Percentiles rank a stretch among this genome's conserved stretches.
Evolutionary conservation across 2,888 invertebrate genomes (phyloP).

Genomic region (Plagodis dolabraria): DNA sequence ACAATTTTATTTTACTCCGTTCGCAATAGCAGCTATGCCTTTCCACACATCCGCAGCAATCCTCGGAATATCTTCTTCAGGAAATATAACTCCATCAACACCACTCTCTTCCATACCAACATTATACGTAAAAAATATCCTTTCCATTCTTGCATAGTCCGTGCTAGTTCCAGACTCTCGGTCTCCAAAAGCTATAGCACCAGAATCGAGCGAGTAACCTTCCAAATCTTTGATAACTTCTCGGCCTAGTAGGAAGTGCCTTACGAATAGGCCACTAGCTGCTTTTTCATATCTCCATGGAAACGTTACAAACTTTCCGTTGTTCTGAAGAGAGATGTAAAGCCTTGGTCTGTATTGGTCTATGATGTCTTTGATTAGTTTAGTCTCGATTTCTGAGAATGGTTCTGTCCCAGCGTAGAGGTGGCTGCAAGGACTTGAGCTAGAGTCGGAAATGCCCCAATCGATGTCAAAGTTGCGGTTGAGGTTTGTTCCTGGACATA

Average conservation of each 20-base stretch:
- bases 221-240: slow-evolving; percentile 58
- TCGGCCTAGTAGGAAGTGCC: slow-evolving; percentile 60
- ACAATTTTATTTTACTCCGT: slow-evolving; percentile 21
- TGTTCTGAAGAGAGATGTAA: slow-evolving; percentile 91
- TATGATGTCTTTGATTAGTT: slow-evolving; percentile 83
- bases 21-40: slow-evolving; percentile 57
- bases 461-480: slow-evolving; percentile 91
- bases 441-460: slow-evolving; percentile 87
- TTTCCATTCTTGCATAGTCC: slow-evolving; percentile 59
- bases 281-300: slow-evolving; percentile 87
- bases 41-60: slow-evolving; percentile 66
- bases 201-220: slow-evolving; percentile 55
- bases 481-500: slow-evolving; percentile 89
- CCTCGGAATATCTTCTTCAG: slow-evolving; percentile 54
- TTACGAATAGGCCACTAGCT: slow-evolving; percentile 67
- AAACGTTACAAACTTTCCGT: slow-evolving; percentile 87
- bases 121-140: slow-evolving; percentile 60
- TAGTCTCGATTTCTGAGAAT: slow-evolving; percentile 88
- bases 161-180: slow-evolving; percentile 68
- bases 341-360: slow-evolving; percentile 76
- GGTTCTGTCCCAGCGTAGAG: slow-evolving; percentile 85
- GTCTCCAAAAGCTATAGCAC: slow-evolving; percentile 58
- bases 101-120: slow-evolving; percentile 61
- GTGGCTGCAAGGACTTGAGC: slow-evolving; percentile 85
- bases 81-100: slow-evolving; percentile 51